Conservation (phyloP, 2,797 vertebrate species). For the Eospalax fontanierii region DNA sequence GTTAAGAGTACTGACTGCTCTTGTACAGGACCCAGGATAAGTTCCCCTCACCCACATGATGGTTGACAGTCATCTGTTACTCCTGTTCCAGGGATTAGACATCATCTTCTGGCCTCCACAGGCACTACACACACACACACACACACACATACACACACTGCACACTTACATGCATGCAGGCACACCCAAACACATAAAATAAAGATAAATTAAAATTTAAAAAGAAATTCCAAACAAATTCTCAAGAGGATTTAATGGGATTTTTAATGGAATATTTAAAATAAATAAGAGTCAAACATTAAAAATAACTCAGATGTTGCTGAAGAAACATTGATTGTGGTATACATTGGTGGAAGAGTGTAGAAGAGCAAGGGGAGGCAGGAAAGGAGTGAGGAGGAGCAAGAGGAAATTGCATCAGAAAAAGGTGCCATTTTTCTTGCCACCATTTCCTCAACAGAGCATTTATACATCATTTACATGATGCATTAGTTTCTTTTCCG, state of each 20-base stretch:
- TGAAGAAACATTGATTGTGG: background rate
- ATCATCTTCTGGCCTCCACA: background rate
- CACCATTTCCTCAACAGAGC: background rate
- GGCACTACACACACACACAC: background rate
- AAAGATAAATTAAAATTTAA: background rate
- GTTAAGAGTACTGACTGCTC: no score
- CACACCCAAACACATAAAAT: background rate
- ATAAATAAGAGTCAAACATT: background rate
- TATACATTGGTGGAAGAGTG: no score
- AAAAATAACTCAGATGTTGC: background rate
- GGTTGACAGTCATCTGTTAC: background rate
- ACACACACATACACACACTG: background rate
- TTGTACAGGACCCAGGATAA: background rate
- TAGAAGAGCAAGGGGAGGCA: background rate
- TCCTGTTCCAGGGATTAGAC: background rate
- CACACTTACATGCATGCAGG: no score
- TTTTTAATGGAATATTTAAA: background rate
- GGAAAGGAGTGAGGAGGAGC: background rate
- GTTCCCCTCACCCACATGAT: background rate
- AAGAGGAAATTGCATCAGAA: background rate
- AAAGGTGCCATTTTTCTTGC: background rate
- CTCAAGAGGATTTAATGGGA: background rate
- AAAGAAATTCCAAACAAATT: conserved; percentile 12
- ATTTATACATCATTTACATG: no score
- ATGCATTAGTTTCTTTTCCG: no score